Percentiles rank a stretch among this genome's conserved stretches.
These are phyloP conservation scores for Pharmacophagus antenor DNA, from an alignment of 2,888 invertebrate species.

Conservation along the genomic window DNA sequence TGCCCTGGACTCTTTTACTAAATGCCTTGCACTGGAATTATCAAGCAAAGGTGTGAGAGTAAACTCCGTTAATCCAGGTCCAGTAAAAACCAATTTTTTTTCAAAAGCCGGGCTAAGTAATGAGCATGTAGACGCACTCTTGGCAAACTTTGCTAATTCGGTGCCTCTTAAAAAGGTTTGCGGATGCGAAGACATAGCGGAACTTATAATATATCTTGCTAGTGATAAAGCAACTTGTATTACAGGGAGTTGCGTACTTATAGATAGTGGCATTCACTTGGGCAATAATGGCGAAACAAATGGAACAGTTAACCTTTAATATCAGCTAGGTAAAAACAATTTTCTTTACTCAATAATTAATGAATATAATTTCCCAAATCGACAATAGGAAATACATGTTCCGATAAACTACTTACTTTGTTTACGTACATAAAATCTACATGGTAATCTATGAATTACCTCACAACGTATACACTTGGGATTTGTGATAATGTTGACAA, in stretches of 20 bases:
- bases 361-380: neutral
- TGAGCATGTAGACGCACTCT: slow-evolving; percentile 46
- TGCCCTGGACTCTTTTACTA: slow-evolving; percentile 63
- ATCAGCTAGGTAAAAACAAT: neutral
- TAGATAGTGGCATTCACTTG: slow-evolving; percentile 59
- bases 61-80: slow-evolving; percentile 64
- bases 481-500: slow-evolving; percentile 20
- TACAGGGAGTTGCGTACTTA: slow-evolving; percentile 53
- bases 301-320: neutral
- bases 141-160: slow-evolving; percentile 42
- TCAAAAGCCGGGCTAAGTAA: slow-evolving; percentile 52
- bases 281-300: slow-evolving; percentile 36
- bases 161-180: slow-evolving; percentile 52
- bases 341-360: neutral
- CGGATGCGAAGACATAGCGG: slow-evolving; percentile 55
- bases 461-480: slow-evolving; percentile 15
- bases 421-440: neutral
- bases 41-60: slow-evolving; percentile 59
- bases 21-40: slow-evolving; percentile 58
- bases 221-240: slow-evolving; percentile 59
- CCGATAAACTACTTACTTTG: neutral
- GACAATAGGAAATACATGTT: neutral
- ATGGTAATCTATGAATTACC: neutral
- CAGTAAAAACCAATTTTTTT: slow-evolving; percentile 58
- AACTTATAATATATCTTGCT: slow-evolving; percentile 56